Evolutionary conservation across 2,797 vertebrate genomes (phyloP).

Genomic region (Emys orbicularis): DNA sequence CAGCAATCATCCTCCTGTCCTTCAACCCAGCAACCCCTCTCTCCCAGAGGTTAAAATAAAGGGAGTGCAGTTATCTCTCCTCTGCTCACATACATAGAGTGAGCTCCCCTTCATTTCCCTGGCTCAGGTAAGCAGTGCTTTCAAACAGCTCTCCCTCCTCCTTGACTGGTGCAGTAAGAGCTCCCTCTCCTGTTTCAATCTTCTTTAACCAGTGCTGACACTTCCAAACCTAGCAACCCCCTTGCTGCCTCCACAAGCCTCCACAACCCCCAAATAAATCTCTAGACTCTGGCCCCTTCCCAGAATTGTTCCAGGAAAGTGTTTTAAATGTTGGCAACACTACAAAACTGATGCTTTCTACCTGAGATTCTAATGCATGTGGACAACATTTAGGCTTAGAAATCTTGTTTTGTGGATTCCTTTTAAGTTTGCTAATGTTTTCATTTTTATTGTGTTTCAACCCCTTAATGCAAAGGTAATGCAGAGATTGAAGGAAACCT

Average conservation of each 20-base stretch:
- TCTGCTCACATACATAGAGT: neutral
- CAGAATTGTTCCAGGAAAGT: neutral
- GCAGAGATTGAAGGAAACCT: neutral
- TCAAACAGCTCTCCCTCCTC: neutral
- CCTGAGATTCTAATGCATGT: neutral
- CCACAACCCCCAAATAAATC: neutral
- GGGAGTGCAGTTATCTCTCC: neutral
- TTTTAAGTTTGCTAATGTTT: conserved; percentile 17
- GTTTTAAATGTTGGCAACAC: neutral
- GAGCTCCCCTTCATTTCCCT: neutral
- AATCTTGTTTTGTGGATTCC: neutral
- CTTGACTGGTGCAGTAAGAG: neutral
- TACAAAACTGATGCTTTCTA: neutral
- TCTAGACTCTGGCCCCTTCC: neutral
- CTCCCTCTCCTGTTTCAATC: neutral
- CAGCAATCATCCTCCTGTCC: neutral
- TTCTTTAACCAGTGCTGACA: neutral
- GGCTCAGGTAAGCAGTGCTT: neutral
- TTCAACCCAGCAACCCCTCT: too few species aligned
- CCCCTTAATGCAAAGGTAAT: neutral
- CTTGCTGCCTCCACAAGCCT: neutral
- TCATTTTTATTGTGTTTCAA: neutral
- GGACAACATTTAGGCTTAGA: neutral
- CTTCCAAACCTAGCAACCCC: neutral
- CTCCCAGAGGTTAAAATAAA: neutral